Evolutionary conservation across 2,797 vertebrate genomes (phyloP), one percentile per base, ranked within the genome.

Genomic region (Scomberomorus guttatus): DNA sequence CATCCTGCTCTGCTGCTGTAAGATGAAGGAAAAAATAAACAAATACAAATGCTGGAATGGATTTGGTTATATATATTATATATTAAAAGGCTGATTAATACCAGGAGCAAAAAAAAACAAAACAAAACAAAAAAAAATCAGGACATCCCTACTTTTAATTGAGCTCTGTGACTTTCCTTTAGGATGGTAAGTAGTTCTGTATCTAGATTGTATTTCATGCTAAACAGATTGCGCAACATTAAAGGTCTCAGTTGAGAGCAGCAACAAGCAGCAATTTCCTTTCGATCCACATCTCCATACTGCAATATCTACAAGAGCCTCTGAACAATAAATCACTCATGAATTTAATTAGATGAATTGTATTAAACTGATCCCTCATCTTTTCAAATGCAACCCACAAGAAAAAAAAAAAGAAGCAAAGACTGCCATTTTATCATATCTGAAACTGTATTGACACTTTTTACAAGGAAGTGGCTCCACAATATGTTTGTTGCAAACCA

Each of bases 391-490:
- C 37, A 61, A 32, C 27, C 2, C 17, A 64, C 32, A 44, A 44
- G 20, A 64, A 39, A 54, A 37, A 37, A 37, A 10, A 11, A 32
- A 62, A 44, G 13, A 22, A 29, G 42, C n/a, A 15, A 12, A 22
- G 15, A 57, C 12, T 58, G 8, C 44, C 24, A 18, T 69, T 82
- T 79, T 48, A 56, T 77, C 32, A 62, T 79, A 57, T 74, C 75
- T 89, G 15, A 61, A 74, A 77, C 54, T 90, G 89, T 84, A 89
- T 90, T 77, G 70, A 83, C 71, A 80, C 64, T 83, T 90, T 81
- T 70, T 57, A 87, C 64, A 84, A 87, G 69, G 89, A 92, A 61
- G 71, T 81, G 77, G 66, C 70, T 87, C 50, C 22, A 77, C 81
- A 79, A 52, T 61, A 66, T 66, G 59, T 79, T 80, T 84, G 79